Base-by-base conservation (phyloP, 2,888 invertebrate species). In the Pterostichus niger region DNA sequence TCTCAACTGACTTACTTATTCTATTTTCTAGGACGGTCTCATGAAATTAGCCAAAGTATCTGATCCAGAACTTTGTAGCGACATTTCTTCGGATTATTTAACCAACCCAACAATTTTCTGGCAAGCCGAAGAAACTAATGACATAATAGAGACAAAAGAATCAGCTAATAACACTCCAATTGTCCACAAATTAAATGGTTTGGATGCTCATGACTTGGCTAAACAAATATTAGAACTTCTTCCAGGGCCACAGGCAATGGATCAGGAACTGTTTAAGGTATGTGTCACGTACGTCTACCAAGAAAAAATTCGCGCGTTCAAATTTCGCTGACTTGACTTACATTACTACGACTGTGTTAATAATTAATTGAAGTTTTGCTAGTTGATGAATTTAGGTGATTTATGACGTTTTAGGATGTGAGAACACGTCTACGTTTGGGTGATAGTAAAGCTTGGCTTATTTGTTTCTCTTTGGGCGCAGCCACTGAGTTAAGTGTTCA, bases 261-360 rank as follows among this genome's bases (percentile, higher is more conserved):
- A 92, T 87, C 89, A 91, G 84, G 87, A 91, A 2, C 89, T 92
- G 75, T 93, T 95, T 88, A 89, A 93, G 88, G 95, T 95, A 89
- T 91, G 89, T 90, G n/a, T n/a, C n/a, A n/a, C n/a, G n/a, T n/a
- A n/a, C n/a, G n/a, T n/a, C n/a, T n/a, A n/a, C n/a, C n/a, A n/a
- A n/a, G n/a, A n/a, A n/a, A n/a, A n/a, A n/a, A n/a, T n/a, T 86
- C 46, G 83, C 15, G 11, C 5, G 6, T 4, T n/a, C n/a, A n/a
- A n/a, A n/a, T n/a, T n/a, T n/a, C n/a, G n/a, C n/a, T n/a, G n/a
- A n/a, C n/a, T n/a, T n/a, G n/a, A n/a, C n/a, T n/a, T n/a, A n/a
- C n/a, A n/a, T n/a, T n/a, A n/a, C n/a, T n/a, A n/a, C n/a, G n/a
- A n/a, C n/a, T n/a, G n/a, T n/a, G n/a, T 24, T 24, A 24, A 24